These are phyloP conservation scores for Notospermus geniculatus DNA, from an alignment of 1,140 invertebrate genomes.

Conservation along the genomic window DNA sequence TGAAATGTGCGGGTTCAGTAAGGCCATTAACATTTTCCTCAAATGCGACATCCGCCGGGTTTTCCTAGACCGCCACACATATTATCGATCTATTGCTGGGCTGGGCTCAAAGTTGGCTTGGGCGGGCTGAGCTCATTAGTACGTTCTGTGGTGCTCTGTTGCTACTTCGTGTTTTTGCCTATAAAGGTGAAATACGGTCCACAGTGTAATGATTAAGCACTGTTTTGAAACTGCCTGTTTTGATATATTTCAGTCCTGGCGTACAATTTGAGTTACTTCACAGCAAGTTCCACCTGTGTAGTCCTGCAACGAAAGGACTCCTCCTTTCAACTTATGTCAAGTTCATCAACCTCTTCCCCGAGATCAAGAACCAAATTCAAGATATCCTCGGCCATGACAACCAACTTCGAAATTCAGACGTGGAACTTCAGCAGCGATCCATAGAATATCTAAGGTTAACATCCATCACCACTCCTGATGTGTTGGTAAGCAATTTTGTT, in stretches of 20 bases:
- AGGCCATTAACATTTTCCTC: no score
- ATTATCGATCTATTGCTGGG: no score
- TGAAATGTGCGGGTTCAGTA: no score
- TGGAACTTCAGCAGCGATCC: slow-evolving; percentile 96
- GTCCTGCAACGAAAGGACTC: slow-evolving; percentile 90
- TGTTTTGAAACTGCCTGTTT: no score
- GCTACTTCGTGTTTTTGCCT: no score
- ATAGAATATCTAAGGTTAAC: slow-evolving; percentile 97
- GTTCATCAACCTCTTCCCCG: slow-evolving; percentile 98
- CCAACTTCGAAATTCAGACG: slow-evolving; percentile 95
- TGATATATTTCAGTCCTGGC: slow-evolving; percentile 67
- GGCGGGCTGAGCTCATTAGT: no score
- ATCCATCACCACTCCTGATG: slow-evolving; percentile 94
- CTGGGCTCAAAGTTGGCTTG: no score
- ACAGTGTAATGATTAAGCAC: no score
- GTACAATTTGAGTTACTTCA: slow-evolving; percentile 96
- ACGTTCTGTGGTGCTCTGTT: no score
- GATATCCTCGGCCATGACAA: slow-evolving; percentile 95
- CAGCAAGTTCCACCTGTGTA: slow-evolving; percentile 94
- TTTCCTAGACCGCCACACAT: no score
- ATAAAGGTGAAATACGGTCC: no score
- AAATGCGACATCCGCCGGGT: no score
- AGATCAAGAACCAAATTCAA: slow-evolving; percentile 95
- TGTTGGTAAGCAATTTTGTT: slow-evolving; percentile 75
- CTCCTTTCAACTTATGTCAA: slow-evolving; percentile 98